Base-by-base conservation (phyloP, 2,797 vertebrate genomes). In the Pangasius macronema region DNA sequence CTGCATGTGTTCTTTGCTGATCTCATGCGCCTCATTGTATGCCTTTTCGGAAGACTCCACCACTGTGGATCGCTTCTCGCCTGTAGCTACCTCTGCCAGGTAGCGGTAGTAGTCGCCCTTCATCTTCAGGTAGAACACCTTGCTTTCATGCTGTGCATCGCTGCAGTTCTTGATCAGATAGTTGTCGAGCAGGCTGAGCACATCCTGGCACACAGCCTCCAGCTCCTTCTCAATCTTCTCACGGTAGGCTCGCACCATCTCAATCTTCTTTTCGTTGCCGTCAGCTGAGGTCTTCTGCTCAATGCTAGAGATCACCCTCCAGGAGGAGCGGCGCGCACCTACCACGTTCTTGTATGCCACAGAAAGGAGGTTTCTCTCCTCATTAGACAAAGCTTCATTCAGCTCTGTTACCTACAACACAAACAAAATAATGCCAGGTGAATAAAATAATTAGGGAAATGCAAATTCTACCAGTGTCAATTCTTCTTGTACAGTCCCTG, bases 1-100 rank as follows among this genome's bases (percentile, higher is more conserved):
- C 96, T 99, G 98, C 98, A 99, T 99, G 96, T 99, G 98, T 96
- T 99, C 98, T 94, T 99, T 99, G 97, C 98, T 99, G 94, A 99
- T 99, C 95, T 99, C 98, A 1, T 99, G 98, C 81, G 98, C 98
- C 94, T 99, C 98, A 0, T 97, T 99, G 90, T 99, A 99, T 88
- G 98, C 96, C 93, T 99, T 99, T 95, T 99, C 98, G 0, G 98
- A 99, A 0, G 98, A 99, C 93, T 99, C 98, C 91, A 99, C 98
- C 91, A 99, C 98, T 0, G 97, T 96, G 16, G 98, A 97, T 87
- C 97, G 95, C 93, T 99, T 99, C 96, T 99, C 98, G 0, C 98
- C 99, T 0, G 98, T 99, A 94, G 98, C 98, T 86, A 99, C 98
- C 93, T 99, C 99, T 0, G 98, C 99, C 94, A 99, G 95, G 94